Conservation (phyloP, 2,888 invertebrate species). For the Tigriopus californicus region DNA sequence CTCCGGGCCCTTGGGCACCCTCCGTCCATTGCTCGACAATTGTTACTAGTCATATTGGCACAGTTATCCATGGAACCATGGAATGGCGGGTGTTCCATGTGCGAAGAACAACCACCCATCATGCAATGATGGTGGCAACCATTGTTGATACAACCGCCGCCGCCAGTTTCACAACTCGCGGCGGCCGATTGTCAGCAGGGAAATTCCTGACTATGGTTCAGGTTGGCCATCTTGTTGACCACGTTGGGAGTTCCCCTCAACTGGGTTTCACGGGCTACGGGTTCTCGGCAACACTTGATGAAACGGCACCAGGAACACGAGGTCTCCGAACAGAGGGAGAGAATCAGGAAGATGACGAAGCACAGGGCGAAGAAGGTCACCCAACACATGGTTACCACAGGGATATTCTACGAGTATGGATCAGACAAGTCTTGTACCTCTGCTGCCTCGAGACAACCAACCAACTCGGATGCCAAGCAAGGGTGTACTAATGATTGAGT, state of each 20-base stretch:
- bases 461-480: too few relatives aligned
- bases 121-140: background rate
- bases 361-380: conserved; percentile 13
- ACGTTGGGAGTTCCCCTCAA: background rate
- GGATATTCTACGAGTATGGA: background rate
- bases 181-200: too few relatives aligned
- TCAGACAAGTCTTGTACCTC: too few relatives aligned
- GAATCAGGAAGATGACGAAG: conserved; percentile 10
- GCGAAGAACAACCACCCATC: background rate
- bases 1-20: too few relatives aligned
- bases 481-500: too few relatives aligned
- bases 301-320: conserved; percentile 15
- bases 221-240: background rate
- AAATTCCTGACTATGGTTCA: background rate
- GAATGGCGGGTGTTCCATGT: background rate
- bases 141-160: background rate
- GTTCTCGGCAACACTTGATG: conserved; percentile 17
- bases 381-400: conserved; percentile 13
- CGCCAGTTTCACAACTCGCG: background rate
- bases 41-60: background rate
- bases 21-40: background rate
- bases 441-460: too few relatives aligned
- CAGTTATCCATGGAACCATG: background rate
- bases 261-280: background rate
- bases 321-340: conserved; percentile 8